These are phyloP conservation scores for Temnothorax curvispinosus DNA, from an alignment of 1,140 invertebrate species.

Conservation along the genomic window DNA sequence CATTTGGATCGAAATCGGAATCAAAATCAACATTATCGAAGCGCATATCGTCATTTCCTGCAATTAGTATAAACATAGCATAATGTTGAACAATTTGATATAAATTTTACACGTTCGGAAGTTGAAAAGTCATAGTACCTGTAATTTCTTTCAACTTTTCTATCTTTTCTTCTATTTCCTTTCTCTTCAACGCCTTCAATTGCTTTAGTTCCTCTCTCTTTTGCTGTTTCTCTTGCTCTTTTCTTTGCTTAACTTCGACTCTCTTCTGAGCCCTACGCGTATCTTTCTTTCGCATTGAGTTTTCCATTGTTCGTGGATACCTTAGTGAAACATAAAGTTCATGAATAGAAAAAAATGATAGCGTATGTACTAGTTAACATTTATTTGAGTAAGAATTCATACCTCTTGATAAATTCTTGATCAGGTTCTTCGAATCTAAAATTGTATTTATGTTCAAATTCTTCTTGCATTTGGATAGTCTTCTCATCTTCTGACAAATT, in stretches of 20 bases:
- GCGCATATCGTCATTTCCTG: slow-evolving; percentile 88
- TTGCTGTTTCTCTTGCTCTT: slow-evolving; percentile 92
- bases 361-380: slow-evolving; percentile 26
- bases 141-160: slow-evolving; percentile 95
- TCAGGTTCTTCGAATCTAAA: slow-evolving; percentile 99
- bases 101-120: background rate
- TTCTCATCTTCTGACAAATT: slow-evolving; percentile 94
- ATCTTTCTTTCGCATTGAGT: slow-evolving; percentile 93
- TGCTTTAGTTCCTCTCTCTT: slow-evolving; percentile 95
- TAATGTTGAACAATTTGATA: background rate
- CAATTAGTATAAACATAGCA: slow-evolving; percentile 24
- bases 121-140: slow-evolving; percentile 85
- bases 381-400: slow-evolving; percentile 3
- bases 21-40: slow-evolving; percentile 88
- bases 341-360: slow-evolving; percentile 1
- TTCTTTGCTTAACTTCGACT: slow-evolving; percentile 91
- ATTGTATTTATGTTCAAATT: slow-evolving; percentile 98
- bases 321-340: slow-evolving; percentile 76
- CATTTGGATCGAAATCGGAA: slow-evolving; percentile 97
- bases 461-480: slow-evolving; percentile 92
- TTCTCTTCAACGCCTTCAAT: slow-evolving; percentile 94
- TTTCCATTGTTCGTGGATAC: slow-evolving; percentile 95
- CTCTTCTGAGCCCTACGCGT: slow-evolving; percentile 92
- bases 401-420: slow-evolving; percentile 93
- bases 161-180: slow-evolving; percentile 96